Percentiles rank a stretch among this genome's conserved stretches.
Evolutionary conservation across 2,113 vertebrate genomes (phyloP).

Genomic region (Trachemys scripta): DNA sequence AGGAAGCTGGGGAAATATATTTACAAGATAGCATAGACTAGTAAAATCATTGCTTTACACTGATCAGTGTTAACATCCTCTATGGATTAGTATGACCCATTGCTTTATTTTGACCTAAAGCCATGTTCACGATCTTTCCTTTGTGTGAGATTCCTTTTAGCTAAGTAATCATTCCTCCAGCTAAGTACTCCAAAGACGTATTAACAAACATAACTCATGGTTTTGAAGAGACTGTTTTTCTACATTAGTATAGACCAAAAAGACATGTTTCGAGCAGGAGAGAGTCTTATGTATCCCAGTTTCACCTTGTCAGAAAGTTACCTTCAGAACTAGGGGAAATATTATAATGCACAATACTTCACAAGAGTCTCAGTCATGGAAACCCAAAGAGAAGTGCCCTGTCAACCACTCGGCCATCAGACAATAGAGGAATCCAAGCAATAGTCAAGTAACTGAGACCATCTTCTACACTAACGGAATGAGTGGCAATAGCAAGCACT

Average conservation of each 20-base stretch:
- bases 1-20: conserved; percentile 44
- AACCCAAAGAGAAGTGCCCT: not conserved
- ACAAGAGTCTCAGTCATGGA: not conserved
- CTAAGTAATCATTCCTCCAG: not conserved
- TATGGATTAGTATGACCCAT: not conserved
- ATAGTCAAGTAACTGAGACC: not conserved
- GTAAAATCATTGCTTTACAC: not conserved
- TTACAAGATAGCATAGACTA: conserved; percentile 58
- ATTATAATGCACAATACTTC: not conserved
- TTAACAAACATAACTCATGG: not conserved
- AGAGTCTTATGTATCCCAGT: not conserved
- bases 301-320: not conserved
- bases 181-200: not conserved
- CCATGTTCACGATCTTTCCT: not conserved
- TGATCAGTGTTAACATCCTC: conserved; percentile 34
- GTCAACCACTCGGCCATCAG: not conserved
- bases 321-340: not conserved
- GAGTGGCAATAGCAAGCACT: not conserved
- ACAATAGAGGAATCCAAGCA: not conserved
- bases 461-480: not conserved
- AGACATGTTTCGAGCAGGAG: not conserved
- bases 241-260: not conserved
- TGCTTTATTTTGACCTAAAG: conserved; percentile 6
- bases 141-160: not conserved
- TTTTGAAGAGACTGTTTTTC: accelerated